phyloP scores from a whole-genome alignment of 2,113 vertebrate genomes.

The Ageneiosus marmoratus region DNA sequence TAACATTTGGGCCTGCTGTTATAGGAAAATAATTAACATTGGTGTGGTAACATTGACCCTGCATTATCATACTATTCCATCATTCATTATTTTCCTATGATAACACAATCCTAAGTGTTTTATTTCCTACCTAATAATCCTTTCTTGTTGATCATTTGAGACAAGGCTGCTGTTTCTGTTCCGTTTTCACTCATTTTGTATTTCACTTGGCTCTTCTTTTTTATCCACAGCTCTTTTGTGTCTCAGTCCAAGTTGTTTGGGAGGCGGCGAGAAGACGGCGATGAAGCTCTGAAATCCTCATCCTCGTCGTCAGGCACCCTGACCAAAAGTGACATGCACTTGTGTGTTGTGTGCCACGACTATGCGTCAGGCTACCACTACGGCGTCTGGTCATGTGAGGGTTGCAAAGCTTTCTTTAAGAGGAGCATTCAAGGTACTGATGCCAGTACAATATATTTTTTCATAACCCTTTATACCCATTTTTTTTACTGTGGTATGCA shows the following conservation, averaged over 20 bases:
- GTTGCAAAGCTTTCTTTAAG: conserved; percentile 96
- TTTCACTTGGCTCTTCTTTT: neutral
- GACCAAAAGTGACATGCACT: conserved; percentile 86
- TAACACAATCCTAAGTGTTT: neutral
- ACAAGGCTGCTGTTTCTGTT: neutral
- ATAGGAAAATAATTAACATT: neutral
- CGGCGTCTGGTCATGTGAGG: conserved; percentile 95
- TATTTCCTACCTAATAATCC: neutral
- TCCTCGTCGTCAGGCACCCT: conserved; percentile 44
- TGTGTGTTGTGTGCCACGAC: conserved; percentile 92
- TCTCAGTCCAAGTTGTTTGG: conserved; percentile 72
- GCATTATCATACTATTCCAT: neutral
- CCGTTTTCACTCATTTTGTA: neutral
- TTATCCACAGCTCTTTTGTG: conserved; percentile 56
- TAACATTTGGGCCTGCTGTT: neutral
- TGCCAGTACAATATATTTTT: neutral
- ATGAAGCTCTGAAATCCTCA: conserved; percentile 69
- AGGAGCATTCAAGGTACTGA: conserved; percentile 92
- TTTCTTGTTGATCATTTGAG: neutral
- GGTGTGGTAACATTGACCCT: neutral
- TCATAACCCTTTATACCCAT: neutral
- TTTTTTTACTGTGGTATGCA: neutral
- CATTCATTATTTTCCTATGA: neutral
- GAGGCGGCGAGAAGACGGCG: conserved; percentile 71
- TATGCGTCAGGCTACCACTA: conserved; percentile 95